Evolutionary conservation across 1,140 invertebrate species (phyloP).

Genomic region (Drosophila nannoptera): DNA sequence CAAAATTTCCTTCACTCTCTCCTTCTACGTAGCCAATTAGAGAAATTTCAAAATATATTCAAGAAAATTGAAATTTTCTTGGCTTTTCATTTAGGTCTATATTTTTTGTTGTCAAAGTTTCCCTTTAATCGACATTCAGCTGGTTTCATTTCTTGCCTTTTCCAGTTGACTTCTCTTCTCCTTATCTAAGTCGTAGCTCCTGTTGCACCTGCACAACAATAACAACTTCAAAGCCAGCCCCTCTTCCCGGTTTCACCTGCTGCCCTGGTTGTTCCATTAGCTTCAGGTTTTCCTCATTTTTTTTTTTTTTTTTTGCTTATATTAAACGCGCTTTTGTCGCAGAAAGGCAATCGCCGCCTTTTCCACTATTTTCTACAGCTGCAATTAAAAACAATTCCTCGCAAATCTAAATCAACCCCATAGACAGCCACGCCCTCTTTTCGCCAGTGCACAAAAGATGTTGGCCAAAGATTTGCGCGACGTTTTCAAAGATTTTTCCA

Average conservation of each 20-base stretch:
- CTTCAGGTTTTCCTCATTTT: slow-evolving; percentile 1
- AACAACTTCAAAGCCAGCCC: slow-evolving; percentile 33
- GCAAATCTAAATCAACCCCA: slow-evolving; percentile 35
- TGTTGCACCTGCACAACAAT: slow-evolving; percentile 4
- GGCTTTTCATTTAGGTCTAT: too few relatives aligned
- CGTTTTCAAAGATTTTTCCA: slow-evolving; percentile 31
- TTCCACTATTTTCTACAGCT: slow-evolving; percentile 29
- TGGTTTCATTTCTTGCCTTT: not conserved
- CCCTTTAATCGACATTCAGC: not conserved
- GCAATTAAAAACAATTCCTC: slow-evolving; percentile 44
- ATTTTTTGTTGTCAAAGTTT: too few relatives aligned
- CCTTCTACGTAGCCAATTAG: too few relatives aligned
- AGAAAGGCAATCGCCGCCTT: slow-evolving; percentile 4
- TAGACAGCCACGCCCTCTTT: not conserved
- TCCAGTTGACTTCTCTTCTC: too few relatives aligned
- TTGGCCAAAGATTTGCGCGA: slow-evolving; percentile 30
- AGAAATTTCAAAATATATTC: too few relatives aligned
- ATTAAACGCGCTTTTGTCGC: slow-evolving; percentile 42
- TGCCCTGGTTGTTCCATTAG: not conserved
- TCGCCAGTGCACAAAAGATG: slow-evolving; percentile 26
- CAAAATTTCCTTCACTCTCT: too few relatives aligned
- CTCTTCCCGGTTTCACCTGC: not conserved
- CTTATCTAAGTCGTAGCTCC: not conserved
- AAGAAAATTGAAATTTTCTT: too few relatives aligned
- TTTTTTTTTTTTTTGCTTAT: slow-evolving; percentile 42